phyloP scores from a whole-genome alignment of 2,888 invertebrate species.

The Bhutanitis thaidina region DNA sequence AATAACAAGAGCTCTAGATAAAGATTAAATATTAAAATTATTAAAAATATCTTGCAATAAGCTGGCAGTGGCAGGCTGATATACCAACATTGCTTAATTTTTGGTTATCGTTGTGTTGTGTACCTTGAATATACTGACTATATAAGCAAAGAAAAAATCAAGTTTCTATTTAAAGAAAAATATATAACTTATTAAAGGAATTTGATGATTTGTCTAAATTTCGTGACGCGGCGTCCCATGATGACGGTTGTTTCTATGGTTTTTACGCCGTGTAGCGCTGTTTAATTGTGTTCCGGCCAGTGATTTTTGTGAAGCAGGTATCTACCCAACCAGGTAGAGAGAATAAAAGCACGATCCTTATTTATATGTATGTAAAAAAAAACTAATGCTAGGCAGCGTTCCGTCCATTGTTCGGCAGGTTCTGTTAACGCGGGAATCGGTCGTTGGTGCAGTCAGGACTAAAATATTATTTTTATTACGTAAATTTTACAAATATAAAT shows the following conservation, averaged over 20 bases:
- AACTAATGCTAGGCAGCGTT: constrained; percentile 34
- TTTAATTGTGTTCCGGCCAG: constrained; percentile 73
- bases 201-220: background rate
- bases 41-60: too few relatives aligned
- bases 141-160: too few relatives aligned
- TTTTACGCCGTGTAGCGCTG: constrained; percentile 60
- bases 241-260: constrained; percentile 37
- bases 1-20: too few relatives aligned
- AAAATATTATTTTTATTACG: background rate
- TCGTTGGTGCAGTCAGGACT: background rate
- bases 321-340: constrained; percentile 55
- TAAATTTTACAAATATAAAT: too few relatives aligned
- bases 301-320: constrained; percentile 63
- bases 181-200: too few relatives aligned
- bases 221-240: constrained; percentile 40
- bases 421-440: constrained; percentile 37
- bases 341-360: constrained; percentile 44
- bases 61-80: too few relatives aligned
- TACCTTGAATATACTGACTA: too few relatives aligned
- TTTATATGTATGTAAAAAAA: constrained; percentile 34
- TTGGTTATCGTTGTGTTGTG: too few relatives aligned
- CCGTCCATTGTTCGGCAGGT: constrained; percentile 33
- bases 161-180: too few relatives aligned
- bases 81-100: too few relatives aligned
- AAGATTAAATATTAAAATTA: too few relatives aligned